Evolutionary conservation across 35 echinoderm and acorn worm genomes (phyloP).

Genomic region (Eucidaris tribuloides): DNA sequence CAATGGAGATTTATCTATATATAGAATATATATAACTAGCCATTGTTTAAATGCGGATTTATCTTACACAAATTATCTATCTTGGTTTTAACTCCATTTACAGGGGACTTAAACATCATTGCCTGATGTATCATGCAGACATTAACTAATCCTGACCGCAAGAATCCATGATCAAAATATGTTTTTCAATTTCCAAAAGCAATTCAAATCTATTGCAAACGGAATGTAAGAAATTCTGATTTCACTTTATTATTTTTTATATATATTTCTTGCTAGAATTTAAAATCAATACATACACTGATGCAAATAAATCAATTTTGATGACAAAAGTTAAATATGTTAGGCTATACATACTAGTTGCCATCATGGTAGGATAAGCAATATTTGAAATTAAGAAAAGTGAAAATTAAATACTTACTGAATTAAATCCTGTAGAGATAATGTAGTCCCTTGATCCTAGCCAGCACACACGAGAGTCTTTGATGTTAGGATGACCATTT

Average conservation of each 20-base stretch:
- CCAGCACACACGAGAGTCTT: slow-evolving; percentile 94
- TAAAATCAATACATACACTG: background rate
- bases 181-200: too few species aligned
- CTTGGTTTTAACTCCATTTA: too few species aligned
- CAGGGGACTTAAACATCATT: too few species aligned
- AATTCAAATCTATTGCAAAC: too few species aligned
- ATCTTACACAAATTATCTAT: too few species aligned
- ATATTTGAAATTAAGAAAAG: background rate
- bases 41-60: too few species aligned
- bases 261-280: background rate
- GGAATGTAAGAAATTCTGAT: too few species aligned
- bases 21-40: background rate
- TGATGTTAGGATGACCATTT: slow-evolving; percentile 70
- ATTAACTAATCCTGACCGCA: too few species aligned
- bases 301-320: background rate
- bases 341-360: background rate
- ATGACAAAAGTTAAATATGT: background rate
- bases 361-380: background rate
- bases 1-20: background rate
- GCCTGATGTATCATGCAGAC: too few species aligned
- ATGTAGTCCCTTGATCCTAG: slow-evolving; percentile 76
- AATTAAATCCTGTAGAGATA: slow-evolving; percentile 74
- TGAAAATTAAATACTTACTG: slow-evolving; percentile 31
- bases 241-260: background rate
- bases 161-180: too few species aligned